These are phyloP conservation scores for Agrotis ipsilon DNA, from an alignment of 2,888 invertebrate genomes.

Conservation along the genomic window DNA sequence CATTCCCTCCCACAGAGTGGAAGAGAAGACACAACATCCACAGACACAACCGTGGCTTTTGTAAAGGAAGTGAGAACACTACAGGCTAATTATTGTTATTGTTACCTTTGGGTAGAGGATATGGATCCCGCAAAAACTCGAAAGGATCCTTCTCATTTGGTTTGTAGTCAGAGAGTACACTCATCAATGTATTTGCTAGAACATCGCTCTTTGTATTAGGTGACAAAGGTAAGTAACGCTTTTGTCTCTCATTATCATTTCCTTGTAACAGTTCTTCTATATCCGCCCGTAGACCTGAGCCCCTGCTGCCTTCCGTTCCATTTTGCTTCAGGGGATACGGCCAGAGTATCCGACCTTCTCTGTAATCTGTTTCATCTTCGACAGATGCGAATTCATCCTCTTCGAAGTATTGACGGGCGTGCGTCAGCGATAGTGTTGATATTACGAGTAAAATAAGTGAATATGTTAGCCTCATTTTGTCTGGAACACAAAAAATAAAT, in stretches of 20 bases:
- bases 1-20: too few relatives aligned
- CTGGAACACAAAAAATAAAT: slow-evolving; percentile 60
- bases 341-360: slow-evolving; percentile 78
- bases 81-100: too few relatives aligned
- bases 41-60: too few relatives aligned
- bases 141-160: slow-evolving; percentile 82
- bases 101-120: slow-evolving; percentile 86
- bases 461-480: slow-evolving; percentile 73
- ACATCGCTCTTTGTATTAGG: slow-evolving; percentile 78
- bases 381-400: slow-evolving; percentile 73
- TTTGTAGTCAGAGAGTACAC: slow-evolving; percentile 76
- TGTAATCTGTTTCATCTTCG: slow-evolving; percentile 69
- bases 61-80: too few relatives aligned
- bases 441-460: slow-evolving; percentile 60
- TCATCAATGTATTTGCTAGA: slow-evolving; percentile 83
- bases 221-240: slow-evolving; percentile 73
- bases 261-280: slow-evolving; percentile 38
- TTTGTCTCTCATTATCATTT: slow-evolving; percentile 61
- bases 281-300: slow-evolving; percentile 39
- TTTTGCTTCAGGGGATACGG: slow-evolving; percentile 74
- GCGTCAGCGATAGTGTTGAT: slow-evolving; percentile 57
- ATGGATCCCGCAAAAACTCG: slow-evolving; percentile 84
- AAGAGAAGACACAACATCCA: too few relatives aligned
- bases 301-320: slow-evolving; percentile 57
- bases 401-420: slow-evolving; percentile 65